These are phyloP conservation scores for Microctonus aethiopoides DNA, from an alignment of 2,888 invertebrate species.

Conservation along the genomic window DNA sequence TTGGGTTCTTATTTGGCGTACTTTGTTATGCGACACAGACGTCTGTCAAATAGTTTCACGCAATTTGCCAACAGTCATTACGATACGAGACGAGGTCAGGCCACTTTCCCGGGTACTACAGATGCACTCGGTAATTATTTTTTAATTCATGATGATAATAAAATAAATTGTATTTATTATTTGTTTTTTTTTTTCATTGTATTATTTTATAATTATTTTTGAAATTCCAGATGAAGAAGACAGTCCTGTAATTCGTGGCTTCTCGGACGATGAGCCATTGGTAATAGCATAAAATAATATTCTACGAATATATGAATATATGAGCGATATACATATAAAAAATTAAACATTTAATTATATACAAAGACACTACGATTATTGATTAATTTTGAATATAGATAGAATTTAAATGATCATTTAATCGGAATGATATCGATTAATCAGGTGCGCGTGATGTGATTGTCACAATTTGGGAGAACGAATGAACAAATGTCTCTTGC, in stretches of 20 bases:
- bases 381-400: conserved; percentile 54
- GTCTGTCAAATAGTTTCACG: conserved; percentile 81
- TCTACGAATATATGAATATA: conserved; percentile 30
- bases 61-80: conserved; percentile 87
- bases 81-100: conserved; percentile 86
- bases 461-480: conserved; percentile 13
- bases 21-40: conserved; percentile 76
- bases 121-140: conserved; percentile 75
- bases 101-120: conserved; percentile 78
- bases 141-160: conserved; percentile 7
- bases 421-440: conserved; percentile 34
- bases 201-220: conserved; percentile 7
- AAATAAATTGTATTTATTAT: background rate
- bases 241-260: conserved; percentile 88
- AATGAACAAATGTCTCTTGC: background rate
- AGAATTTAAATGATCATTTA: conserved; percentile 45
- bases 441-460: conserved; percentile 30
- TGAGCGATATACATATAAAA: conserved; percentile 27
- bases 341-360: conserved; percentile 37
- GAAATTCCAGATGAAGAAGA: conserved; percentile 83
- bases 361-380: conserved; percentile 56
- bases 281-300: conserved; percentile 80
- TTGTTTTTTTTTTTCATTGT: background rate
- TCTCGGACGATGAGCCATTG: conserved; percentile 93
- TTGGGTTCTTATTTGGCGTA: conserved; percentile 74